Evolutionary conservation across 2,113 vertebrate genomes (phyloP), one percentile per base, ranked within the genome.

Genomic region (Pseudorhombus dupliciocellatus): DNA sequence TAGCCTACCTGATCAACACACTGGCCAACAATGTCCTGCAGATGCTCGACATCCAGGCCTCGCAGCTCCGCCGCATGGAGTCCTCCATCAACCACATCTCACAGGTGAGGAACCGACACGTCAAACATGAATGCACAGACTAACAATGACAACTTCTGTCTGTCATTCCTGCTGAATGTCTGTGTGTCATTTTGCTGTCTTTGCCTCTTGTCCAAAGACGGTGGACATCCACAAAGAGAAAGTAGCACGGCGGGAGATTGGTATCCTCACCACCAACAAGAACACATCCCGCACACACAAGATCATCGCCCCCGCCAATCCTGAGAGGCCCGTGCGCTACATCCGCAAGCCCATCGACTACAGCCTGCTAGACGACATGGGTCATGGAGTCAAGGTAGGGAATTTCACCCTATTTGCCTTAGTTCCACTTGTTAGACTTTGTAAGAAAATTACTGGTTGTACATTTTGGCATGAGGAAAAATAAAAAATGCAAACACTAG

Each of bases 181-280:
- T 4, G 18, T 50, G 7, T 50, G 40, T n/a, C 20, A 44, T 37
- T 12, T 18, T 44, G 40, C 40, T 16, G 12, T 44, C 1, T 1
- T 24, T 14, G 1, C 50, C 2, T n/a, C 11, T 22, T 7, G 8
- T 59, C 20, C 3, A 51, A 87, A 99, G 97, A 99, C 97, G 25
- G 98, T 99, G 94, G 98, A 99, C 94, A 99, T 99, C 94, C 98
- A 99, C 91, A 99, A 99, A 94, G 98, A 99, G 88, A 99, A 99
- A 90, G 98, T 99, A 79, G 97, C 98, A 70, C 94, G 98, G 90
- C 95, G 98, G 91, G 98, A 99, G 93, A 99, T 99, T 84, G 98
- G 98, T 90, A 99, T 99, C 93, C 95, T 99, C 91, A 99, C 98
- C 83, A 98, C 98, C 83, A 99, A 98, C 92, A 99, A 99, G 94